Evolutionary conservation across 2,888 invertebrate genomes (phyloP).

Genomic region (Schizaphis graminum): DNA sequence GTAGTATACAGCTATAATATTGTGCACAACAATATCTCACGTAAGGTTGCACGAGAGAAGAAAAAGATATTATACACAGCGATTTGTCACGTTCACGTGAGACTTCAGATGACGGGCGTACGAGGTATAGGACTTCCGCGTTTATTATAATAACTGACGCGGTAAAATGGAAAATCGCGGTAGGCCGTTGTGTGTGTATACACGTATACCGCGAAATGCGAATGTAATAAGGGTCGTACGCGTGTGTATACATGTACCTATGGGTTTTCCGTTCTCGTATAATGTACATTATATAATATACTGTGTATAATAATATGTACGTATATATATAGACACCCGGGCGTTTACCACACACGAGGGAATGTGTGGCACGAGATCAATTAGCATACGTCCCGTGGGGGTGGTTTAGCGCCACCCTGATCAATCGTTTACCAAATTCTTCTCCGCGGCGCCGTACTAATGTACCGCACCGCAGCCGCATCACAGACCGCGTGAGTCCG

Average conservation of each 20-base stretch:
- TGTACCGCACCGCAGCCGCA: neutral
- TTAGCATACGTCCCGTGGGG: conserved; percentile 42
- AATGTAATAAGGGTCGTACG: neutral
- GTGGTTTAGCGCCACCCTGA: neutral
- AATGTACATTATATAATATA: neutral
- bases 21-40: neutral
- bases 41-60: neutral
- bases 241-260: too few species aligned
- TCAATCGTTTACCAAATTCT: conserved; percentile 32
- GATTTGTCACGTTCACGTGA: neutral
- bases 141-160: neutral
- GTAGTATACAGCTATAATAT: neutral
- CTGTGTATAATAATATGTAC: neutral
- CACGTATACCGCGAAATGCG: neutral
- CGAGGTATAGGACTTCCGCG: neutral
- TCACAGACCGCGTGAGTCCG: neutral
- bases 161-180: neutral
- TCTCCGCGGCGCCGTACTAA: neutral
- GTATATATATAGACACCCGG: neutral
- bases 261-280: neutral
- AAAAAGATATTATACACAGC: neutral
- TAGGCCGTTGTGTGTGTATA: neutral
- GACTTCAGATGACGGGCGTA: neutral
- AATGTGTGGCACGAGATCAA: neutral
- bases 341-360: neutral